Evolutionary conservation across 2,113 vertebrate species (phyloP), one percentile per base, ranked within the genome.

Genomic region (Siniperca knerii): DNA sequence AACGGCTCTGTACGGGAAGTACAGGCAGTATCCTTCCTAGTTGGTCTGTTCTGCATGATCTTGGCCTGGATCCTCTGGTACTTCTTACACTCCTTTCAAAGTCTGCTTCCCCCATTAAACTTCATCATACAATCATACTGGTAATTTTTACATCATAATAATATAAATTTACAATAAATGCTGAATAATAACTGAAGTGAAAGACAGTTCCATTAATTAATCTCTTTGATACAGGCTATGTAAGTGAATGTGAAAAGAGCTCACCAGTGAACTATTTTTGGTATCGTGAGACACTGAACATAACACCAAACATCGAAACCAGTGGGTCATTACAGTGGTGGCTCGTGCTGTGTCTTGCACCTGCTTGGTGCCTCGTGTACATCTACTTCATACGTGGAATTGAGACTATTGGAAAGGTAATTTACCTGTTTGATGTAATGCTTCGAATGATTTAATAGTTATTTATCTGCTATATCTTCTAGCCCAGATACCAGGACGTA

Each of bases 361-460:
- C 87, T 6, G 96, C 95, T 50, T 98, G 98, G 97, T 81, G 87
- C 0, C 21, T 97, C 0, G 94, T 98, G 29, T 98, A 97, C 64
- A 90, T 97, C 75, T 98, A 97, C 68, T 94, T 97, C 82, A 96
- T 96, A 70, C 91, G 96, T 57, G 97, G 98, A 79, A 97, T 97
- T 21, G 95, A 98, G 94, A 96, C 96, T 54, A 95, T 95, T 0
- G 97, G 97, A 81, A 98, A 98, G 96, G 97, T 90, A 77, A 86
- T 96, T n/a, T 8, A 52, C n/a, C 3, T 16, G 6, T 62, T 60
- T 55, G 4, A 67, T 42, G 13, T 35, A 58, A 55, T 25, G 23
- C 21, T 37, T 37, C 12, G 8, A 55, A 10, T 5, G 1, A 33
- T 46, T 25, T 20, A 29, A 15, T 40, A 25, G 25, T 12, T 50